These are phyloP conservation scores for Euspilapteryx auroguttella DNA, from an alignment of 2,888 invertebrate species.

Conservation along the genomic window DNA sequence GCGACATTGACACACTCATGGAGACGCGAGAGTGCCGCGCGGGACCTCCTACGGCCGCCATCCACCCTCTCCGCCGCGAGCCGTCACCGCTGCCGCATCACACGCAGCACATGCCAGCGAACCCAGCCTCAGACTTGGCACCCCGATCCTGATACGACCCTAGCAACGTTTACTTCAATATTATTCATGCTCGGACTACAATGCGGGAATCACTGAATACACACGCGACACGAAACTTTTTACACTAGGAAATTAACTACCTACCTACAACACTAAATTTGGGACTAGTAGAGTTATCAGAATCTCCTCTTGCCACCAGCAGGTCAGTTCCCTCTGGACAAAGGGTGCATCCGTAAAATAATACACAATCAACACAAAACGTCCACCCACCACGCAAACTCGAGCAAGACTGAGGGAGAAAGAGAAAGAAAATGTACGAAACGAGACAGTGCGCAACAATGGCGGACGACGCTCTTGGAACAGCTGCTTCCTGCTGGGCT, in stretches of 20 bases:
- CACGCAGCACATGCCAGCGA: conserved; percentile 26
- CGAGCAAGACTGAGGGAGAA: conserved; percentile 44
- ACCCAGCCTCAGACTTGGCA: conserved; percentile 37
- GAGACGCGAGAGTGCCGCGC: conserved; percentile 90
- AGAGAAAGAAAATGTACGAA: conserved; percentile 13
- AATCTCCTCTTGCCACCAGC: too few relatives aligned
- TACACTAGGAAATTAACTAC: not conserved
- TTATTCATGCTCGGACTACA: conserved; percentile 56
- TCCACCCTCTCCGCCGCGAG: conserved; percentile 54
- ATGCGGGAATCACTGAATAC: conserved; percentile 45
- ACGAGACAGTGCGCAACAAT: conserved; percentile 37
- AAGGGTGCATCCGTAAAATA: conserved; percentile 41
- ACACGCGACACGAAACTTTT: conserved; percentile 18
- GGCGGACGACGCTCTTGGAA: conserved; percentile 42
- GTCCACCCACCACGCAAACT: conserved; percentile 38
- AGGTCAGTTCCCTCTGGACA: conserved; percentile 37
- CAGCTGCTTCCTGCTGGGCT: conserved; percentile 28
- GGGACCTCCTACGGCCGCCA: conserved; percentile 70
- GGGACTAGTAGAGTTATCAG: conserved; percentile 8
- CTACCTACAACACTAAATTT: not conserved
- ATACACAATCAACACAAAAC: conserved; percentile 16
- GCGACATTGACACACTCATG: conserved; percentile 85
- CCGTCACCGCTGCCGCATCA: conserved; percentile 57
- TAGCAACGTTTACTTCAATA: conserved; percentile 53
- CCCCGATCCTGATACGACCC: conserved; percentile 41